These are phyloP conservation scores for Ploceus nigricollis DNA, from an alignment of 2,113 vertebrate species.

Conservation along the genomic window DNA sequence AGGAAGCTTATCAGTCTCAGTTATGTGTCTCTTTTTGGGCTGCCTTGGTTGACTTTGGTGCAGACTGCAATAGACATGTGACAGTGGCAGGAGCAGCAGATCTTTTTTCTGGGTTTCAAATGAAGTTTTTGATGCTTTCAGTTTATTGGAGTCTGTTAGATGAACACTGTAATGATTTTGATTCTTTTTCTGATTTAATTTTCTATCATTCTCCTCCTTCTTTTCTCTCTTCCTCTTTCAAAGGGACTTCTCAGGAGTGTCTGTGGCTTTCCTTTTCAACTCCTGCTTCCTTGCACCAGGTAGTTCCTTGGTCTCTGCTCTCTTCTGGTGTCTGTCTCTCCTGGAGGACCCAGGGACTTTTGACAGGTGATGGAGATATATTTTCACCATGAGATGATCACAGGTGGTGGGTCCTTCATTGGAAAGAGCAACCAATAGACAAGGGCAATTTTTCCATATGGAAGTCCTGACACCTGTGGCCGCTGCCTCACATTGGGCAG, in stretches of 20 bases:
- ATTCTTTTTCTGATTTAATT: conserved; percentile 66
- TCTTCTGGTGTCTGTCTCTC: not conserved
- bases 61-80: not conserved
- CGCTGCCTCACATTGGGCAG: rapidly evolving
- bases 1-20: conserved; percentile 38
- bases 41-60: conserved; percentile 59
- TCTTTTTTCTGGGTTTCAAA: conserved; percentile 67
- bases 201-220: conserved; percentile 63
- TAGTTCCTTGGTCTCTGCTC: not conserved
- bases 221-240: conserved; percentile 49
- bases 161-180: conserved; percentile 32
- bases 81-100: conserved; percentile 24
- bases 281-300: not conserved
- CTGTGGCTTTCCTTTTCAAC: not conserved
- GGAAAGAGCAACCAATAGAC: not conserved
- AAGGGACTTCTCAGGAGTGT: not conserved
- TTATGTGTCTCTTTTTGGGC: conserved; percentile 60
- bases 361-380: not conserved
- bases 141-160: conserved; percentile 48
- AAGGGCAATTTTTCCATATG: not conserved
- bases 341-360: not conserved
- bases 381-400: not conserved
- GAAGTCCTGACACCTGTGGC: not conserved
- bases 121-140: conserved; percentile 45
- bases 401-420: not conserved